Evolutionary conservation across 2,888 invertebrate genomes (phyloP).

Genomic region (Teinopalpus imperialis): DNA sequence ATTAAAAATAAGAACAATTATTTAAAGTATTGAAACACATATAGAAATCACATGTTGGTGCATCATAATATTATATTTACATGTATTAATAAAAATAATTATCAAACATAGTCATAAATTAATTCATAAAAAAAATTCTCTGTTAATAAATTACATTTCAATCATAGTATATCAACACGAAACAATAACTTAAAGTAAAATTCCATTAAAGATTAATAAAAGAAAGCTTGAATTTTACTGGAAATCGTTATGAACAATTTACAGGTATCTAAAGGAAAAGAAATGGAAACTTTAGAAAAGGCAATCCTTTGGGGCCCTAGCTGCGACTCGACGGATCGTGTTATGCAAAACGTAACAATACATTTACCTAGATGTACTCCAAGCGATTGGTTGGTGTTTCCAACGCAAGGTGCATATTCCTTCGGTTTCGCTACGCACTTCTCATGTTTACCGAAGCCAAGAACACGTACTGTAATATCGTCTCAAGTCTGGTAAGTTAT

Average conservation of each 20-base stretch:
- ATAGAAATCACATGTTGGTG: too few relatives aligned
- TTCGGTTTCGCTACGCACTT: constrained; percentile 37
- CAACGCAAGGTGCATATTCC: constrained; percentile 41
- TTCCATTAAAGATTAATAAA: too few relatives aligned
- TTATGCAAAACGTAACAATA: constrained; percentile 36
- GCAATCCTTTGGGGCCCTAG: constrained; percentile 46
- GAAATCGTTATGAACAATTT: constrained; percentile 9
- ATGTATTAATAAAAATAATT: too few relatives aligned
- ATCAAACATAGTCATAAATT: too few relatives aligned
- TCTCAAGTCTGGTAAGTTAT: constrained; percentile 40
- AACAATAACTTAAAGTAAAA: too few relatives aligned
- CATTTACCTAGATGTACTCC: constrained; percentile 36
- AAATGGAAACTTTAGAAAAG: constrained; percentile 32
- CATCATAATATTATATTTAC: too few relatives aligned
- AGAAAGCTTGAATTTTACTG: too few relatives aligned
- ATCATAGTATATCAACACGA: too few relatives aligned
- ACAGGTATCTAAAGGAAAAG: constrained; percentile 28
- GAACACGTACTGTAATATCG: constrained; percentile 41
- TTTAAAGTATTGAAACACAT: too few relatives aligned
- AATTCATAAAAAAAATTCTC: too few relatives aligned
- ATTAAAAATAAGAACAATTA: too few relatives aligned
- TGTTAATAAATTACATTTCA: too few relatives aligned
- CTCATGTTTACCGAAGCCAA: constrained; percentile 38
- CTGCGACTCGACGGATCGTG: constrained; percentile 41
- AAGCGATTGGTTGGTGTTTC: constrained; percentile 44